A percentile compares a stretch with the other conserved stretches of the same genome.
Conservation (phyloP, 2,888 invertebrate species). For the Nezara viridula region DNA sequence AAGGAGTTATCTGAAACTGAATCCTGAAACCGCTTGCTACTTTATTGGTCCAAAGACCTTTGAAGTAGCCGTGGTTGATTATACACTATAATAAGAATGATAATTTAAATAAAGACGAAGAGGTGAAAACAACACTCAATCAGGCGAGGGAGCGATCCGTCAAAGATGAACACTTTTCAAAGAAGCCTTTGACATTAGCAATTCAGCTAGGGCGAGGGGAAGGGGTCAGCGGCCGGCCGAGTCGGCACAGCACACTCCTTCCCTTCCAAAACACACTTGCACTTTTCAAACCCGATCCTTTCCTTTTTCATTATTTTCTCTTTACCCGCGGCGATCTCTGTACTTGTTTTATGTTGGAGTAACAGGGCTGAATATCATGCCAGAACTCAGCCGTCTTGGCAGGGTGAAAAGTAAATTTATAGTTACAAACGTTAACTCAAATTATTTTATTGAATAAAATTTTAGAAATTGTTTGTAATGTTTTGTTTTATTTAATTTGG, state of each 20-base stretch:
- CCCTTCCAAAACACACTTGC: background rate
- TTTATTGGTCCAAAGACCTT: background rate
- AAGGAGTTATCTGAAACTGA: no score
- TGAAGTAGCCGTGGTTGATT: background rate
- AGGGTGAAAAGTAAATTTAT: no score
- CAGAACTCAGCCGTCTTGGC: no score
- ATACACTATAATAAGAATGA: background rate
- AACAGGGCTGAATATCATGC: background rate
- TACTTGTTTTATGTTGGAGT: background rate
- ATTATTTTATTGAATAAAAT: no score
- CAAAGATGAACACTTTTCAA: conserved; percentile 18
- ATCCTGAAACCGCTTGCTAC: no score
- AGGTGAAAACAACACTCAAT: background rate
- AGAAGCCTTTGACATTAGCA: conserved; percentile 9
- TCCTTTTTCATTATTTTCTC: background rate
- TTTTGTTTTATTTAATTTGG: no score
- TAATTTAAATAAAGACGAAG: background rate
- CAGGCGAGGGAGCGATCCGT: background rate
- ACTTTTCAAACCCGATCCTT: background rate
- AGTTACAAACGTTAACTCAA: no score
- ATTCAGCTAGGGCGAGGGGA: background rate
- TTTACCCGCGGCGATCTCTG: background rate
- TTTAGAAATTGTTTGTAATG: no score
- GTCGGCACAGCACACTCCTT: background rate
- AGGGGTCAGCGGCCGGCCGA: background rate